phyloP scores from a whole-genome alignment of 2,888 invertebrate species.

The Malthinus seriepunctatus region DNA sequence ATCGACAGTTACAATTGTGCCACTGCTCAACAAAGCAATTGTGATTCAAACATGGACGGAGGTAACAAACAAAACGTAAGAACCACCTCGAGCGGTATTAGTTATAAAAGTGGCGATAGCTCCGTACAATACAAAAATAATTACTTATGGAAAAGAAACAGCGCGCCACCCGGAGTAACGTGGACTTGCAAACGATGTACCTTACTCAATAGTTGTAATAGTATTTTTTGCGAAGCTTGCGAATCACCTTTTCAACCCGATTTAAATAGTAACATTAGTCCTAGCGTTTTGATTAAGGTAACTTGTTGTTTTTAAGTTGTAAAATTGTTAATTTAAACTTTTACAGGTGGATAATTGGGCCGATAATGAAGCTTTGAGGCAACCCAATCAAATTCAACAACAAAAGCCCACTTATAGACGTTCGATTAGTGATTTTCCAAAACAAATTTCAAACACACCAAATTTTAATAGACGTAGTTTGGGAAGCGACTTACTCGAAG shows the following conservation, averaged over 20 bases:
- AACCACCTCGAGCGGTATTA: conserved; percentile 53
- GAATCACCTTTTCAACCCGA: conserved; percentile 62
- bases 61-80: conserved; percentile 44
- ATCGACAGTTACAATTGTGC: conserved; percentile 52
- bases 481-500: conserved; percentile 44
- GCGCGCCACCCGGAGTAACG: conserved; percentile 37
- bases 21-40: conserved; percentile 45
- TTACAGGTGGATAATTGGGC: conserved; percentile 54
- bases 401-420: conserved; percentile 55
- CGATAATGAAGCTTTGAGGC: conserved; percentile 51
- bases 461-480: conserved; percentile 52
- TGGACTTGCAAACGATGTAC: conserved; percentile 80
- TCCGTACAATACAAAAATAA: conserved; percentile 33
- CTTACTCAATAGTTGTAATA: conserved; percentile 68
- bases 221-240: conserved; percentile 75
- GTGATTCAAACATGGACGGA: conserved; percentile 44
- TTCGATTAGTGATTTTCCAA: conserved; percentile 56
- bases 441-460: conserved; percentile 35
- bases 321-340: conserved; percentile 16
- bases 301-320: background rate
- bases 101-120: conserved; percentile 33
- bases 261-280: conserved; percentile 52
- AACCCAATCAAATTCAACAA: conserved; percentile 38
- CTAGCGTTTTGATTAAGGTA: conserved; percentile 56
- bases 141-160: conserved; percentile 48